These are phyloP conservation scores for Tokudaia muenninki DNA, from an alignment of 2,797 vertebrate genomes.

Conservation along the genomic window DNA sequence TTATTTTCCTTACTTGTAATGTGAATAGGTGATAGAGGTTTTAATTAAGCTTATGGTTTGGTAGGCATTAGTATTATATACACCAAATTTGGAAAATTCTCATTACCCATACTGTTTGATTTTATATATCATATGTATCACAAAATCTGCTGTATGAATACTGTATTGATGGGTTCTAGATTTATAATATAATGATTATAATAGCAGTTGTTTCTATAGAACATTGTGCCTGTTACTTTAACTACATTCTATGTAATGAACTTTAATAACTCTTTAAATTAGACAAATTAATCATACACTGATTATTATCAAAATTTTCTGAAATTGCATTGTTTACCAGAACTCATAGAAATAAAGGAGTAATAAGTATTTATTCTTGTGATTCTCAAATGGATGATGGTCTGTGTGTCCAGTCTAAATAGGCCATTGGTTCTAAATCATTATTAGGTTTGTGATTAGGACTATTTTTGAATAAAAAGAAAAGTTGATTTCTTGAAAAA, in stretches of 20 bases:
- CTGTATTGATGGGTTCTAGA: neutral
- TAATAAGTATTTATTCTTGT: neutral
- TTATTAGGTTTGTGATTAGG: neutral
- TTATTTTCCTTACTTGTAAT: neutral
- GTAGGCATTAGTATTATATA: neutral
- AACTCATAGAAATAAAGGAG: neutral
- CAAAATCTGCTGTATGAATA: neutral
- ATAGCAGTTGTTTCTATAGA: neutral
- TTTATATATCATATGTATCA: neutral
- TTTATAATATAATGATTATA: neutral
- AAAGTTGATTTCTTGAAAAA: neutral
- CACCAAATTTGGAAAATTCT: neutral
- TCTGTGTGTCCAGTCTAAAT: neutral
- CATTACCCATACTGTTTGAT: neutral
- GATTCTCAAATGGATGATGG: neutral
- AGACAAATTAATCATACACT: neutral
- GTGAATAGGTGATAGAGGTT: neutral
- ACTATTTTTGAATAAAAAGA: neutral
- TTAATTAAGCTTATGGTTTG: neutral
- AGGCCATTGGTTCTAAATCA: neutral
- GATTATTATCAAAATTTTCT: neutral
- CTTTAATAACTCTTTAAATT: neutral
- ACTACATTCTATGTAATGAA: neutral
- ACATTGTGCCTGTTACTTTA: neutral
- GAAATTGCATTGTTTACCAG: neutral